phyloP scores from a whole-genome alignment of 2,888 invertebrate species.

The Eledona agricola region DNA sequence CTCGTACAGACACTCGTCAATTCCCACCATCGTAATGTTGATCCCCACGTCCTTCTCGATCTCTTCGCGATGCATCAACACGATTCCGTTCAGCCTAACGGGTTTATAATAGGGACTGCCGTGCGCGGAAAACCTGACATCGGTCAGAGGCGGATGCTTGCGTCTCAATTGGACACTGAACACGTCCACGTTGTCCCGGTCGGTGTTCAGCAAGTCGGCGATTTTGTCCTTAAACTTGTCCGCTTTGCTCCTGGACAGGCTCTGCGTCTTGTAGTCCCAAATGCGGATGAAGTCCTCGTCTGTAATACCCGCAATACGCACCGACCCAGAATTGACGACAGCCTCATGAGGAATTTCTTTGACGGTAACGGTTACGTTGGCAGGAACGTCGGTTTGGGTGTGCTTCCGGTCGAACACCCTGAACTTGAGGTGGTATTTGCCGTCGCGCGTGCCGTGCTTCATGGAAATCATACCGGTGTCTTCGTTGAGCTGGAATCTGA shows the following conservation, averaged over 20 bases:
- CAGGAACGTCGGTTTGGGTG: conserved; percentile 93
- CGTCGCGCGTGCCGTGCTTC: conserved; percentile 91
- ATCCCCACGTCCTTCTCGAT: conserved; percentile 95
- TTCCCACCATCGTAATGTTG: conserved; percentile 97
- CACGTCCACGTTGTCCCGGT: conserved; percentile 90
- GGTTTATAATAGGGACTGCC: conserved; percentile 96
- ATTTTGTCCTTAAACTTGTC: conserved; percentile 90
- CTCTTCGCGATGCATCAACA: conserved; percentile 91
- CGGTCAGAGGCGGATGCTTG: conserved; percentile 88
- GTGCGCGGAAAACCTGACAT: conserved; percentile 93
- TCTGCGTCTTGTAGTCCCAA: conserved; percentile 91
- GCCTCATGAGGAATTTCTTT: conserved; percentile 96
- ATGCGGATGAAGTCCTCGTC: conserved; percentile 96
- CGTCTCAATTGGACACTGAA: conserved; percentile 93
- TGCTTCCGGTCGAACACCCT: conserved; percentile 92
- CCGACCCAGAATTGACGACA: conserved; percentile 93
- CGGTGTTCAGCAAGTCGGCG: conserved; percentile 84
- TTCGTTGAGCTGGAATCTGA: conserved; percentile 83
- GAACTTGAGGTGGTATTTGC: conserved; percentile 81
- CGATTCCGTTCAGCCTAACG: conserved; percentile 91
- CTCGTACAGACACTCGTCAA: conserved; percentile 95
- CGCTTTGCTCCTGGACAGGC: conserved; percentile 84
- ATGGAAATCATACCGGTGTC: conserved; percentile 96
- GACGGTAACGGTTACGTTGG: conserved; percentile 95
- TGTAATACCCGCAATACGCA: conserved; percentile 90